These are phyloP conservation scores for Parus major DNA, from an alignment of 2,113 vertebrate genomes.

Conservation along the genomic window DNA sequence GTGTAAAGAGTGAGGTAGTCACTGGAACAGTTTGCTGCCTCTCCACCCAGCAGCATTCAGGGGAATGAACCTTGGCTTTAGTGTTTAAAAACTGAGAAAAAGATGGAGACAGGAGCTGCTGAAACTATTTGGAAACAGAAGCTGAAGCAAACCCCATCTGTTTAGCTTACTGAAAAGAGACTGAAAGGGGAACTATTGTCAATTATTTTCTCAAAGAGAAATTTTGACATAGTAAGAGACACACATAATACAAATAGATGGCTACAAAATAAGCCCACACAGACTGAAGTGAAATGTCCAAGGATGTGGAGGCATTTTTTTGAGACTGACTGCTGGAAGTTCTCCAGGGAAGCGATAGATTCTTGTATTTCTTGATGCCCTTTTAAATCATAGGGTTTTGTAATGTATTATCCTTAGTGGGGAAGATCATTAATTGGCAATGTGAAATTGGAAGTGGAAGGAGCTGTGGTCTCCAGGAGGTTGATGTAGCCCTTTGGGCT, in stretches of 20 bases:
- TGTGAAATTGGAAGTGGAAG: background rate
- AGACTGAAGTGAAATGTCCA: background rate
- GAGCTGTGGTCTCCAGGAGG: background rate
- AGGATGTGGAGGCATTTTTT: background rate
- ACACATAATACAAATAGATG: background rate
- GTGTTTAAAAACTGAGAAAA: background rate
- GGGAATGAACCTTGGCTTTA: background rate
- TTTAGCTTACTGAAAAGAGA: background rate
- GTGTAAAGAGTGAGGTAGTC: background rate
- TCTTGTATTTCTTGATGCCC: background rate
- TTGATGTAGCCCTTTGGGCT: background rate
- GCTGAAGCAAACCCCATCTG: background rate
- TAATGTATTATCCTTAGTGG: background rate
- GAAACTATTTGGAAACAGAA: background rate
- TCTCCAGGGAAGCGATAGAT: background rate
- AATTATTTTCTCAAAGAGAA: conserved; percentile 16
- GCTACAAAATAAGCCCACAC: background rate
- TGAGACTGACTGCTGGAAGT: background rate
- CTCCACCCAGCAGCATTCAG: background rate
- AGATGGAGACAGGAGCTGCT: background rate
- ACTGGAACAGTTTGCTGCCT: background rate
- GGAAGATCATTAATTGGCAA: background rate
- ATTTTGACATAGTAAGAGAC: background rate
- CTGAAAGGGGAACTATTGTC: background rate
- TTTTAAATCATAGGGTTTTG: background rate